Base-by-base conservation (phyloP, 2,113 vertebrate genomes). In the Notothenia rossii region DNA sequence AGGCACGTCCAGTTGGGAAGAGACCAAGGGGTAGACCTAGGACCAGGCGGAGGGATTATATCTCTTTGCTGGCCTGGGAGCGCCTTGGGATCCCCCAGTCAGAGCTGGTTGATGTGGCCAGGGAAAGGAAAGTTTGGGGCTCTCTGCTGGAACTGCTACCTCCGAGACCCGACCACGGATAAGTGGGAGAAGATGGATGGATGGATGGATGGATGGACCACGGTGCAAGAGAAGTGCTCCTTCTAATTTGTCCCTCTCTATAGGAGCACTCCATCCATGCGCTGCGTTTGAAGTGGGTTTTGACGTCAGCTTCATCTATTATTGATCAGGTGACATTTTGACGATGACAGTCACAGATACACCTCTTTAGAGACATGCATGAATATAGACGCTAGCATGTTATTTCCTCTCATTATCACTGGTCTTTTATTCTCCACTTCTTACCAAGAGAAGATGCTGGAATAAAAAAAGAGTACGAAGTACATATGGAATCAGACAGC, bases 401-500 rank as follows among this genome's bases (percentile, higher is more conserved):
- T 74, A 17, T 36, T 22, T 53, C 36, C 50, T 59, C 7, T 80
- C 29, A 53, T 74, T 79, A 81, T 69, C 59, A 50, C 15, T 13
- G 33, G n/a, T 71, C 29, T 60, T 59, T 50, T 62, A 10, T 48
- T 22, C n/a, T 66, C 20, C 54, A 15, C 5, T 33, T 55, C 25
- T 68, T n/a, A 14, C 1, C 46, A 14, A 25, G 36, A 55, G 50
- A 64, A 33, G 20, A 13, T 55, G 25, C 51, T 50, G 9, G n/a
- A 50, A 15, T 64, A 69, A 64, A 86, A 73, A 59, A 85, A 56
- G 69, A 59, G 43, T 25, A 89, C 58, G 77, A 56, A 70, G 59
- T 72, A 81, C 65, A 33, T 77, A 70, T 59, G 46, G 81, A 81
- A 86, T 85, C 84, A 87, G 88, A 94, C 93, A 87, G 86, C 91